Evolutionary conservation across 1,140 invertebrate species (phyloP), one percentile per base, ranked within the genome.

Genomic region (Bombus confusus): DNA sequence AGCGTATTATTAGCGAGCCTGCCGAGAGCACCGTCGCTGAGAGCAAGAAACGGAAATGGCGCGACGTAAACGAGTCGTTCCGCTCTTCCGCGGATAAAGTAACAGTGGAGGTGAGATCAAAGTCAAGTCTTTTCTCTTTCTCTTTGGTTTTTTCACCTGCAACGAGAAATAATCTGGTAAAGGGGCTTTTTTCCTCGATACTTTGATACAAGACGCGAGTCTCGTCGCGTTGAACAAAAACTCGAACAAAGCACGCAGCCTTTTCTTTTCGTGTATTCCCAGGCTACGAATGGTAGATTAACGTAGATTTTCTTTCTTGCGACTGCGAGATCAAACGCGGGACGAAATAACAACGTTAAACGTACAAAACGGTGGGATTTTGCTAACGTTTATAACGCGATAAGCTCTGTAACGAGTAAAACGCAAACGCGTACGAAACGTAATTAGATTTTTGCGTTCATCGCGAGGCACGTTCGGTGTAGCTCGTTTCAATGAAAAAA

Each of bases 41-140:
- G 57, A 28, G 80, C 80, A 87, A 86, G 89, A 86, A 89, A 79
- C 80, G 76, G 79, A 87, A 85, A 87, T 76, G 76, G 80, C 72
- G 74, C 88, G 85, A 72, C 80, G 73, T 78, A 80, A 74, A 86
- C 83, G 86, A 86, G 83, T 89, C 87, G 87, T 89, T 89, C 78
- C 87, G 82, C 86, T 74, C 57, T 87, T 86, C 80, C 85, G 74
- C 80, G 41, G 74, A 64, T 52, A 39, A 57, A 75, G 57, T 52
- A 76, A 43, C 57, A n/a, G 43, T 31, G 47, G 9, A 66, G 59
- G 73, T 47, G 57, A 41, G 83, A 79, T 74, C 69, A 82, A 86
- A 85, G 78, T 80, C 78, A 69, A 75, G 3, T 25, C 12, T 71
- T 10, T 62, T 62, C 64, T 37, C 3, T 62, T 28, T 13, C 66